Evolutionary conservation across 2,113 vertebrate species (phyloP).

Genomic region (Mormyrus lacerda): DNA sequence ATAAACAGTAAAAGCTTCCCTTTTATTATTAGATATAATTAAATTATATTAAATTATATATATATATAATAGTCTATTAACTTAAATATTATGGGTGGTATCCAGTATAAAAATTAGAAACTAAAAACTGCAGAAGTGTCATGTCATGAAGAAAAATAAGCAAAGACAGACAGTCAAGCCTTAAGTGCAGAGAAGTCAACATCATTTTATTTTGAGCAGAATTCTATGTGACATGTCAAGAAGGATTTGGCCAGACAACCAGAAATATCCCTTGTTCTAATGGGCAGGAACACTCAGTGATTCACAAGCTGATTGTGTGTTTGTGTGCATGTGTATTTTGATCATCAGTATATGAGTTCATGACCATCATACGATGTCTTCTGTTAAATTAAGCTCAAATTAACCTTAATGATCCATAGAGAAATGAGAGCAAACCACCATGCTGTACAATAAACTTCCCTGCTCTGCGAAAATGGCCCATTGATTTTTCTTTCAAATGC

Average conservation of each 20-base stretch:
- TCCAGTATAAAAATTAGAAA: not conserved
- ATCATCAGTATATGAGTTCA: not conserved
- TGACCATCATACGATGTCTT: not conserved
- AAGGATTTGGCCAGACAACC: conserved; percentile 76
- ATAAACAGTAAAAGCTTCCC: not conserved
- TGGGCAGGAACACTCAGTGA: conserved; percentile 67
- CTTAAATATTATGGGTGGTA: not conserved
- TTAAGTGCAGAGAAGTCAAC: conserved; percentile 63
- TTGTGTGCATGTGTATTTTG: conserved; percentile 26
- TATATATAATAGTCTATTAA: not conserved
- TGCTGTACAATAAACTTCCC: not conserved
- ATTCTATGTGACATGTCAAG: conserved; percentile 74
- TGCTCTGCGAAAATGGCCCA: conserved; percentile 8
- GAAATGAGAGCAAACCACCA: not conserved
- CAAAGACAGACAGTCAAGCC: conserved; percentile 62
- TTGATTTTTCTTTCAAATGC: conserved; percentile 16
- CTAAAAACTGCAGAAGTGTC: conserved; percentile 41
- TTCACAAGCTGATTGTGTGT: conserved; percentile 14
- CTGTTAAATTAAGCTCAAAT: conserved; percentile 14
- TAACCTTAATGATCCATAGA: conserved; percentile 9
- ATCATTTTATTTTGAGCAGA: conserved; percentile 72
- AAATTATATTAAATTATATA: too few species aligned
- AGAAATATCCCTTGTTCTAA: conserved; percentile 74
- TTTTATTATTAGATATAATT: not conserved
- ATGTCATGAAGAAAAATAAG: conserved; percentile 60